phyloP scores from a whole-genome alignment of 2,113 vertebrate species.

The Perca schrenkii region DNA sequence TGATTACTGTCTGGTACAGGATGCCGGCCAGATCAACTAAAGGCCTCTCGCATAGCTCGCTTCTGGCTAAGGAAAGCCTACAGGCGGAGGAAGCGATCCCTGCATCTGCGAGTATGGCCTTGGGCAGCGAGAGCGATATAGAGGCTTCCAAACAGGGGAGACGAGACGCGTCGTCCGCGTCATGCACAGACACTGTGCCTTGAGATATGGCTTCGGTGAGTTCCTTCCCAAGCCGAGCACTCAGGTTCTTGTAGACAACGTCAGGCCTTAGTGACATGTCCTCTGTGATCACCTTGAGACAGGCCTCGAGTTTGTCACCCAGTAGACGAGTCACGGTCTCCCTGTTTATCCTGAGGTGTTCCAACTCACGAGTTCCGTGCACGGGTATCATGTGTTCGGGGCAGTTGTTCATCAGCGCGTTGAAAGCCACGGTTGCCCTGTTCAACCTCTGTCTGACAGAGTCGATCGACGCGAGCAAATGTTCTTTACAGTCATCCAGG shows the following conservation, averaged over 20 bases:
- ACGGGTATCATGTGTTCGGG: constrained; percentile 13
- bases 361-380: not conserved
- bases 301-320: not conserved
- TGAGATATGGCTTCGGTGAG: not conserved
- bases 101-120: not conserved
- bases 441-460: not conserved
- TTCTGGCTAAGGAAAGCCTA: not conserved
- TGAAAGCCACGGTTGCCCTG: not conserved
- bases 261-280: not conserved
- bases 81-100: not conserved
- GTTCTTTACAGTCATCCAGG: not conserved
- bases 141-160: no score
- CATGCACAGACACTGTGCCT: not conserved
- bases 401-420: constrained; percentile 1
- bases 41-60: not conserved
- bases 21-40: constrained; percentile 2
- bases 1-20: not conserved
- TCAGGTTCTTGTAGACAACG: not conserved
- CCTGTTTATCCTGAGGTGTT: not conserved
- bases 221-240: no score
- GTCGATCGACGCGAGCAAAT: accelerated
- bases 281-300: not conserved
- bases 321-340: not conserved
- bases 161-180: no score
- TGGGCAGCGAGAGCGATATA: not conserved